Percentiles rank a stretch among this genome's conserved stretches.
phyloP scores from a whole-genome alignment of 2,888 invertebrate genomes.

The Latrodectus elegans region DNA sequence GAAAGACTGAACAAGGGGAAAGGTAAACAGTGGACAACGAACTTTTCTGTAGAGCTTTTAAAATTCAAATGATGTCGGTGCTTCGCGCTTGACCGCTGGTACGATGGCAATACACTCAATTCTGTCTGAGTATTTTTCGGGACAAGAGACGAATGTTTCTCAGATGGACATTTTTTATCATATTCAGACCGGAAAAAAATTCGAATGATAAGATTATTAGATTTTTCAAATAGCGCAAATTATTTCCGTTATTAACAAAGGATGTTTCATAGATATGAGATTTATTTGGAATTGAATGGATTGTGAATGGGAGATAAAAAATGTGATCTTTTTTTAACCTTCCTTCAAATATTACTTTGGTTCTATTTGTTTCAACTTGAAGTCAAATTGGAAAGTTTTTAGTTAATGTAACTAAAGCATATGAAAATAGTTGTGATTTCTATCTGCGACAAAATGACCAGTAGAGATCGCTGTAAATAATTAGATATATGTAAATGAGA shows the following conservation, averaged over 20 bases:
- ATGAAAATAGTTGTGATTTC: too few species aligned
- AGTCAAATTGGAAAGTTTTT: too few species aligned
- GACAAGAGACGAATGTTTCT: background rate
- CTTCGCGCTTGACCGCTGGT: conserved; percentile 29
- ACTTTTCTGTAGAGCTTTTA: conserved; percentile 18
- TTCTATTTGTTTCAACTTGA: too few species aligned
- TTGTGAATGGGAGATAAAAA: too few species aligned
- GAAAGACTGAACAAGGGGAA: background rate
- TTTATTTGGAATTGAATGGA: too few species aligned
- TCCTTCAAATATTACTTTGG: too few species aligned
- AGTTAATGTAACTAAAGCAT: too few species aligned
- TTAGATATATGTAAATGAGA: too few species aligned
- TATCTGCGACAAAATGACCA: too few species aligned
- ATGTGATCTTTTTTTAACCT: too few species aligned
- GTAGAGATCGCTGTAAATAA: too few species aligned
- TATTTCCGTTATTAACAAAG: background rate
- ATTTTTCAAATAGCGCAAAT: background rate
- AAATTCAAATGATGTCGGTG: conserved; percentile 42
- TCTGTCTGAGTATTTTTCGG: background rate
- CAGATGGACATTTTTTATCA: background rate
- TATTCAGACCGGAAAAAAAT: conserved; percentile 1
- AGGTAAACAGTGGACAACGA: conserved; percentile 31
- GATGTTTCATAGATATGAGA: too few species aligned
- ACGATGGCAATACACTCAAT: background rate
- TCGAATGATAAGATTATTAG: background rate